phyloP scores from a whole-genome alignment of 2,888 invertebrate genomes.

The Stenurella melanura region DNA sequence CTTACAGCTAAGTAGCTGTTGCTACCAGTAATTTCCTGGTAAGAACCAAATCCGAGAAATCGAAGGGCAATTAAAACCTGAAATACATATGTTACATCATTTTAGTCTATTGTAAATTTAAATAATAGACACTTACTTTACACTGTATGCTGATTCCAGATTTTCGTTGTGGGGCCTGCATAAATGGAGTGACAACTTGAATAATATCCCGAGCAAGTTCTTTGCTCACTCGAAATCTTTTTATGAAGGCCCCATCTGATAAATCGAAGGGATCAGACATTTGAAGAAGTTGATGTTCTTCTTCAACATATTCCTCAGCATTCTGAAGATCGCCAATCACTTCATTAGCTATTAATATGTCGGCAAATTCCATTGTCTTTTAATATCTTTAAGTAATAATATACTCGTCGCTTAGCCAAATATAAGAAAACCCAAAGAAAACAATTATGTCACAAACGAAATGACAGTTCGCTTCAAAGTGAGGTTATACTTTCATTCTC shows the following conservation, averaged over 20 bases:
- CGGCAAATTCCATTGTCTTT: too few relatives aligned
- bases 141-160: background rate
- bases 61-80: constrained; percentile 10
- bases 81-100: too few relatives aligned
- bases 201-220: background rate
- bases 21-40: constrained; percentile 4
- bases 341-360: too few relatives aligned
- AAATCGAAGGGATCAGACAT: background rate
- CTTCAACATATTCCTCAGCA: background rate
- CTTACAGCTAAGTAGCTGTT: background rate
- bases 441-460: too few relatives aligned
- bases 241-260: background rate
- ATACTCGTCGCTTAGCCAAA: too few relatives aligned
- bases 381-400: too few relatives aligned
- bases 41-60: background rate
- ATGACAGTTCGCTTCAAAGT: too few relatives aligned
- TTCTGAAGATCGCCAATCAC: background rate
- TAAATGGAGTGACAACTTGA: background rate
- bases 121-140: background rate
- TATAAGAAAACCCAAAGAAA: too few relatives aligned
- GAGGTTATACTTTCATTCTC: too few relatives aligned
- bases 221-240: background rate
- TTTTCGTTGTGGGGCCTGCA: background rate
- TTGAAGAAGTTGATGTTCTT: background rate
- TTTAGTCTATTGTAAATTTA: background rate